Percentiles rank a stretch among this genome's conserved stretches.
Conservation (phyloP, 2,113 vertebrate species). For the Raja brachyura region DNA sequence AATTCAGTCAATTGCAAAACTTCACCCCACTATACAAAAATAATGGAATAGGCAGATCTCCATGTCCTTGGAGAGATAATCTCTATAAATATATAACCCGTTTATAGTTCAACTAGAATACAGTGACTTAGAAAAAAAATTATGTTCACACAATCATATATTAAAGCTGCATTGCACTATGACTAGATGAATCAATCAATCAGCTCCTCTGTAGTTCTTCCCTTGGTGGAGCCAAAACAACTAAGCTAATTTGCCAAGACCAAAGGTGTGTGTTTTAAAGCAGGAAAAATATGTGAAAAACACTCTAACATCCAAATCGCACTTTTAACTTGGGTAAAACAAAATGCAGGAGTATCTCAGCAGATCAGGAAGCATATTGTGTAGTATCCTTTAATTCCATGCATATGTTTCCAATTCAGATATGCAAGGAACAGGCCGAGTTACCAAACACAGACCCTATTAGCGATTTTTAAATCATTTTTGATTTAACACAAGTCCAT, state of each 20-base stretch:
- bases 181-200: not conserved
- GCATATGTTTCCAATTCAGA: not conserved
- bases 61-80: conserved; percentile 3
- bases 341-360: no score
- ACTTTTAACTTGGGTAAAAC: no score
- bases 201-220: not conserved
- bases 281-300: not conserved
- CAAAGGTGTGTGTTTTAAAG: not conserved
- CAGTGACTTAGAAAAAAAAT: not conserved
- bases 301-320: no score
- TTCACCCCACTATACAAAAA: not conserved
- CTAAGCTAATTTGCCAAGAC: not conserved
- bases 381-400: no score
- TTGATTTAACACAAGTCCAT: not conserved
- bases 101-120: not conserved
- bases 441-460: not conserved
- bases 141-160: not conserved
- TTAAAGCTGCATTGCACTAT: not conserved
- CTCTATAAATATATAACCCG: not conserved
- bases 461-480: not conserved
- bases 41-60: not conserved
- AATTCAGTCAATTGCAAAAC: conserved; percentile 22
- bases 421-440: not conserved
- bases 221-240: not conserved
- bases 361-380: no score